These are phyloP conservation scores for Hirtodrosophila confusa DNA, from an alignment of 2,888 invertebrate species.

Conservation along the genomic window DNA sequence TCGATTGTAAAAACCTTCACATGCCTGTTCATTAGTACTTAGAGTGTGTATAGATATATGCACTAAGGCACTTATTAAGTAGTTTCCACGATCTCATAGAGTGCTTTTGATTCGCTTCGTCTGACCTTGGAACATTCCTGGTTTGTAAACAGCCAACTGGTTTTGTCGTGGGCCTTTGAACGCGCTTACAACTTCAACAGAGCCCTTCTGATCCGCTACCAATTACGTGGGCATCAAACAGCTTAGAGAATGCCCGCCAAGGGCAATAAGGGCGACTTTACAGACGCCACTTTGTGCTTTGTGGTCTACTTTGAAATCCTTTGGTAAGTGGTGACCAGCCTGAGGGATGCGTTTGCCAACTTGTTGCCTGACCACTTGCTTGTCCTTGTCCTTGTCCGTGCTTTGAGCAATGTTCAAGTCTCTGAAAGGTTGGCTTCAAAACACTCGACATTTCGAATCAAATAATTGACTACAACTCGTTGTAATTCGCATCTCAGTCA, in stretches of 20 bases:
- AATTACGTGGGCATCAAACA: slow-evolving; percentile 49
- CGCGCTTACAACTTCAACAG: slow-evolving; percentile 22
- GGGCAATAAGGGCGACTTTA: slow-evolving; percentile 24
- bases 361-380: slow-evolving; percentile 26
- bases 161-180: slow-evolving; percentile 10
- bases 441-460: slow-evolving; percentile 6
- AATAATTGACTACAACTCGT: slow-evolving; percentile 26
- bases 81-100: slow-evolving; percentile 5
- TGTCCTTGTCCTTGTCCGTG: neutral
- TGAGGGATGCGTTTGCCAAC: slow-evolving; percentile 15
- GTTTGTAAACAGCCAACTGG: neutral
- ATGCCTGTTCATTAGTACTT: too few species aligned
- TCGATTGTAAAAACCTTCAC: too few species aligned
- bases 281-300: slow-evolving; percentile 25
- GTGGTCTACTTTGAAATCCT: slow-evolving; percentile 34
- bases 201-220: slow-evolving; percentile 50
- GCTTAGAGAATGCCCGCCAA: slow-evolving; percentile 40
- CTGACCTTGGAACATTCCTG: neutral
- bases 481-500: slow-evolving; percentile 18
- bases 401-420: neutral
- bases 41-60: too few species aligned
- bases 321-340: slow-evolving; percentile 35
- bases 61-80: too few species aligned
- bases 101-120: slow-evolving; percentile 6
- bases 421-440: neutral